Conservation (phyloP, 1,140 invertebrate genomes). For the Drosophila micromelanica region DNA sequence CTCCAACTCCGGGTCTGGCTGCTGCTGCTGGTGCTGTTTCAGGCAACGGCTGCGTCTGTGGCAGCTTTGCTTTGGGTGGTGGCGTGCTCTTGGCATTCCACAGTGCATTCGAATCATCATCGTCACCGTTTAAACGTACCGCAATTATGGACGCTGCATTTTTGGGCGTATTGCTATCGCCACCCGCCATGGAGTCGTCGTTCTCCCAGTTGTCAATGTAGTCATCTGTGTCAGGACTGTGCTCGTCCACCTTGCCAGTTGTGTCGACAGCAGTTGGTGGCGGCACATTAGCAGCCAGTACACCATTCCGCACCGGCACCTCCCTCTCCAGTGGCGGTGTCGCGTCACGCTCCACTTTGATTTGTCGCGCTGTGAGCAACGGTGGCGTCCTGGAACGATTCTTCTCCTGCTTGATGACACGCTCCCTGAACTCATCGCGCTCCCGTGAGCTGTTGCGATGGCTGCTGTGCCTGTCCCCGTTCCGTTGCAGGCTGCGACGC, state of each 20-base stretch:
- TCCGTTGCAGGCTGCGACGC: constrained; percentile 10
- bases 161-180: constrained; percentile 59
- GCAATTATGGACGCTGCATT: background rate
- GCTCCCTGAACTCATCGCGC: constrained; percentile 26
- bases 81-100: constrained; percentile 74
- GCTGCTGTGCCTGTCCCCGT: constrained; percentile 24
- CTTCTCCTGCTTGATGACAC: constrained; percentile 54
- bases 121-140: constrained; percentile 38
- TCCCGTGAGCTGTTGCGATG: constrained; percentile 4
- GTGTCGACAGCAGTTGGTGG: background rate
- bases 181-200: constrained; percentile 60
- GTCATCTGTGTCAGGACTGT: constrained; percentile 81
- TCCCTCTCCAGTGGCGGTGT: constrained; percentile 50
- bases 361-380: constrained; percentile 26
- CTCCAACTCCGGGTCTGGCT: background rate
- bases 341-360: constrained; percentile 53
- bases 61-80: constrained; percentile 49
- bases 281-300: constrained; percentile 41
- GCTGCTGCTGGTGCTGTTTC: background rate
- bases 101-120: constrained; percentile 69
- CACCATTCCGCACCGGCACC: constrained; percentile 46
- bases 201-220: constrained; percentile 84
- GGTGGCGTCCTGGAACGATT: constrained; percentile 51
- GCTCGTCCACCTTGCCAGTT: constrained; percentile 25
- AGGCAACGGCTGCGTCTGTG: background rate